Evolutionary conservation across 2,888 invertebrate genomes (phyloP).

Genomic region (Dynastes grantii): DNA sequence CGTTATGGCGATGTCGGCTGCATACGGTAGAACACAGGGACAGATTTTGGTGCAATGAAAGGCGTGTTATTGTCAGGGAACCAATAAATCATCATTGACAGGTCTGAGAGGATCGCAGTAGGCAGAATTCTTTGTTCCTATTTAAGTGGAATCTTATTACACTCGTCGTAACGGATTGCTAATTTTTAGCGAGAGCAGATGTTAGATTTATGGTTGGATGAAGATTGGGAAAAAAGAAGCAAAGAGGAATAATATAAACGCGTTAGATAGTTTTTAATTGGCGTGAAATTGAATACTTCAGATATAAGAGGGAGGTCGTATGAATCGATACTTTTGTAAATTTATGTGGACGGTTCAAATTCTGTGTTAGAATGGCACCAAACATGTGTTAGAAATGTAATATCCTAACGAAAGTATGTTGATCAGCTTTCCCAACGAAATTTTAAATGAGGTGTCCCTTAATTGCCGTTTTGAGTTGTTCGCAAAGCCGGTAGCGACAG

Average conservation of each 20-base stretch:
- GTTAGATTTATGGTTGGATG: slow-evolving; percentile 47
- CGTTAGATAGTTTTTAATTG: slow-evolving; percentile 24
- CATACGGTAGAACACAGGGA: slow-evolving; percentile 33
- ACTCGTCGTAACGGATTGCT: slow-evolving; percentile 49
- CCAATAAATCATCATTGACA: slow-evolving; percentile 67
- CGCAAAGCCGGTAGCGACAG: no score
- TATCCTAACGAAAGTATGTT: background rate
- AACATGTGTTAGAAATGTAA: background rate
- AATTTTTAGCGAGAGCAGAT: slow-evolving; percentile 61
- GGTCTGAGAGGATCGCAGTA: slow-evolving; percentile 54
- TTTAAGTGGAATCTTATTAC: slow-evolving; percentile 63
- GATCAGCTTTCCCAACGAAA: no score
- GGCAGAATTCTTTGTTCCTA: slow-evolving; percentile 60
- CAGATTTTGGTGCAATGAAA: slow-evolving; percentile 56
- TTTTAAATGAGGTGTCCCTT: no score
- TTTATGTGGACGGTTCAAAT: background rate
- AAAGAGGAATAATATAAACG: slow-evolving; percentile 14
- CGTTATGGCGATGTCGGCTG: slow-evolving; percentile 35
- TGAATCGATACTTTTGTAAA: background rate
- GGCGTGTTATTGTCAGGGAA: slow-evolving; percentile 58
- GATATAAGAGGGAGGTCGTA: background rate
- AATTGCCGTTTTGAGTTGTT: no score
- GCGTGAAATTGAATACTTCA: slow-evolving; percentile 32
- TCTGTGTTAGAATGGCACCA: background rate
- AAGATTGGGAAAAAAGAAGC: background rate